Base-by-base conservation (phyloP, 2,888 invertebrate species). In the Aethes cnicana region DNA sequence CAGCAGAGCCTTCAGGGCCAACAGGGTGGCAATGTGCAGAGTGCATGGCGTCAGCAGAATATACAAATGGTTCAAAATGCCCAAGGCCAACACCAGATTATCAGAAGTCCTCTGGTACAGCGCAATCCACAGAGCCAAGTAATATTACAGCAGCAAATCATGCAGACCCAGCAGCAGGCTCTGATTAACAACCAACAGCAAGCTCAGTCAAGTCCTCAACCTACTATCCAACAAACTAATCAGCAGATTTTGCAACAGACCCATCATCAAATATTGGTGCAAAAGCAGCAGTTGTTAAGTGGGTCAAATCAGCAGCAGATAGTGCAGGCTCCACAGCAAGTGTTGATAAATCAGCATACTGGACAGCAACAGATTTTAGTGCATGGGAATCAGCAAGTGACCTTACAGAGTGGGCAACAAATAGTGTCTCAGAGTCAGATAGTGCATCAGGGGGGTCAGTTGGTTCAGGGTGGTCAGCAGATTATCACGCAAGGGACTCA, bases 221-320 rank as follows among this genome's bases (percentile, higher is more conserved):
- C 88, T 53, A 67, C 78, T 18, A 82, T 90, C 11, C 90, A 92
- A 62, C 92, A 92, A 56, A 65, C 84, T 12, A 90, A 90, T 39
- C 91, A 92, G 59, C 92, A 93, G 62, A 86, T 92, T 20, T 84
- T 93, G 17, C 91, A 92, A 71, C 93, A 93, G 61, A 72, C 91
- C 3, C 87, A 84, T 55, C 89, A 86, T 68, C 91, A 83, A 63
- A 87, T 89, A 62, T 64, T 89, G 14, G 88, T 89, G 7, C 90
- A 89, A 63, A 91, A 91, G 57, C 93, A 93, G 59, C 93, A 92
- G 58, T 84, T 91, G 6, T 77, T 92, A 2, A 92, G 91, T 64
- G 88, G 83, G 30, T 82, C 91, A 14, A 87, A 91, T 1, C 90
- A 90, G 52, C 90, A 90, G 36, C 90, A 89, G 58, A 81, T 90